A percentile compares a stretch with the other conserved stretches of the same genome.
Conservation (phyloP, 64 coral and sea anemone species). For the Catalaphyllia jardinei region DNA sequence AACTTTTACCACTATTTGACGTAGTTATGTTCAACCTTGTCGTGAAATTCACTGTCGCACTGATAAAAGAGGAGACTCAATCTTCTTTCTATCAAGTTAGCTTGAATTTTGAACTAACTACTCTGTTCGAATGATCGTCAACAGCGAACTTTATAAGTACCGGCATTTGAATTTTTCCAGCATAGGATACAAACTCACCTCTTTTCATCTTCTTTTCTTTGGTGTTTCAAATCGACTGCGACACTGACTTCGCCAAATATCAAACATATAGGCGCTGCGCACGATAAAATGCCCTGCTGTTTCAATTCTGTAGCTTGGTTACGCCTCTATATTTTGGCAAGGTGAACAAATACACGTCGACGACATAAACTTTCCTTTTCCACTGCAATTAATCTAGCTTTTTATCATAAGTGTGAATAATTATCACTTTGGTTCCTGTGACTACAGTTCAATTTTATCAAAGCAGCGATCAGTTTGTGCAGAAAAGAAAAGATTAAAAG, state of each 20-base stretch:
- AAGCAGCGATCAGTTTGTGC: not conserved
- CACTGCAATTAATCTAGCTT: constrained; percentile 5
- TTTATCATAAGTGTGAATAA: constrained; percentile 11
- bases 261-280: not conserved
- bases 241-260: not conserved
- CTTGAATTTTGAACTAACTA: too few relatives aligned
- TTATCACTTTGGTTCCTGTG: not conserved
- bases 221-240: not conserved
- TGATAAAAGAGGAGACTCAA: too few relatives aligned
- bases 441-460: not conserved
- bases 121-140: not conserved
- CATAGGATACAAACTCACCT: constrained; percentile 11
- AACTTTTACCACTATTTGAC: not conserved
- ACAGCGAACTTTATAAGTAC: not conserved
- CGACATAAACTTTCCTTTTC: not conserved
- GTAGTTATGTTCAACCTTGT: too few relatives aligned
- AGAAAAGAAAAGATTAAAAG: not conserved
- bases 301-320: not conserved
- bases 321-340: constrained; percentile 2
- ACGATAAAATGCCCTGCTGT: not conserved
- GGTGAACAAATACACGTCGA: not conserved
- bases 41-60: too few relatives aligned
- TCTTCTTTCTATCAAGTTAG: too few relatives aligned
- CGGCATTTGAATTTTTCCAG: not conserved
- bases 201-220: constrained; percentile 5